Conservation (phyloP, 1,140 invertebrate species). For the Diabrotica virgifera region DNA sequence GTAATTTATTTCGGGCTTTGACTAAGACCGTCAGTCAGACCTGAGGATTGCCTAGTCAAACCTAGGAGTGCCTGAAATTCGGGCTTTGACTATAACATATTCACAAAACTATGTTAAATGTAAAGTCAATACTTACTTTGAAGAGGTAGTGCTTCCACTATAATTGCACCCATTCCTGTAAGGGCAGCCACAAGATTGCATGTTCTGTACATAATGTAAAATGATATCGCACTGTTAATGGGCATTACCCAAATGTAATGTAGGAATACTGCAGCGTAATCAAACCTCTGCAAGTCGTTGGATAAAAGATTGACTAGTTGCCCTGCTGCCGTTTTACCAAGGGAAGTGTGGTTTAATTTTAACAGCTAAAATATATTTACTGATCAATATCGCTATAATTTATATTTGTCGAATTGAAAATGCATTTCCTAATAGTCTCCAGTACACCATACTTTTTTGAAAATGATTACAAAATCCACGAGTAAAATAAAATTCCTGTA, state of each 20-base stretch:
- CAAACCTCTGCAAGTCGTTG: slow-evolving; percentile 65
- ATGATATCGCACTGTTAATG: slow-evolving; percentile 61
- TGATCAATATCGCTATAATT: neutral
- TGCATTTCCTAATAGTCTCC: too few species aligned
- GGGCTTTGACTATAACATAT: too few species aligned
- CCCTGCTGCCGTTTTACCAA: slow-evolving; percentile 54
- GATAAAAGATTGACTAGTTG: slow-evolving; percentile 75
- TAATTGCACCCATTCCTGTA: slow-evolving; percentile 59
- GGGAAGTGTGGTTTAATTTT: slow-evolving; percentile 37
- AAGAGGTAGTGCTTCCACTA: slow-evolving; percentile 60
- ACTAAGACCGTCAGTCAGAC: too few species aligned
- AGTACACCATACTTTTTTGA: too few species aligned
- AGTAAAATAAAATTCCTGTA: too few species aligned
- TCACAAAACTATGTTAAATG: neutral
- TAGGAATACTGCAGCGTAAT: slow-evolving; percentile 52
- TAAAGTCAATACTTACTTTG: slow-evolving; percentile 53
- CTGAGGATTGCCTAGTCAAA: too few species aligned
- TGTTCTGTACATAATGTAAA: slow-evolving; percentile 61
- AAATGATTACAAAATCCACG: too few species aligned
- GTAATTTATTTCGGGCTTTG: too few species aligned
- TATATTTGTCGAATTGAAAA: too few species aligned
- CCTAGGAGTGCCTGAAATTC: too few species aligned
- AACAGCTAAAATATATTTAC: slow-evolving; percentile 34
- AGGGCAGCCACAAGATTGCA: slow-evolving; percentile 56
- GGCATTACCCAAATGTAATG: slow-evolving; percentile 75